phyloP scores from a whole-genome alignment of 2,113 vertebrate genomes.

The Shinisaurus crocodilurus region DNA sequence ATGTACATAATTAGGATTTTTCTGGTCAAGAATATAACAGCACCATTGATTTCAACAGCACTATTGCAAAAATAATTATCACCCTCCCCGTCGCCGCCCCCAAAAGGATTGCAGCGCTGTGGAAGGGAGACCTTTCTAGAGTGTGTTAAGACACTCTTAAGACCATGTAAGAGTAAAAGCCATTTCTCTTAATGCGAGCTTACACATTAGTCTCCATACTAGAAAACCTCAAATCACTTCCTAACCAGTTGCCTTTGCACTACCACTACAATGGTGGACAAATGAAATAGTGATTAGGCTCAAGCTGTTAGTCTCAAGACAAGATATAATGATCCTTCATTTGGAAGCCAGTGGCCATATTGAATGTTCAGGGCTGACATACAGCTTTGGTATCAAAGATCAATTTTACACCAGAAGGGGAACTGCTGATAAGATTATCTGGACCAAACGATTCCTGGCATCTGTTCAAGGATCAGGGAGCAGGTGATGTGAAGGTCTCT shows the following conservation, averaged over 20 bases:
- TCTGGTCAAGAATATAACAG: neutral
- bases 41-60: neutral
- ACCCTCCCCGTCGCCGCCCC: too few relatives aligned
- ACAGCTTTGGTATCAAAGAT: neutral
- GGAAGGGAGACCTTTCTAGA: neutral
- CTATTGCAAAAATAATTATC: neutral
- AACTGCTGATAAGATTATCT: neutral
- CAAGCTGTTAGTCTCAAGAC: neutral
- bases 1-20: neutral
- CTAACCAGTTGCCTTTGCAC: neutral
- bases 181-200: neutral
- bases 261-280: neutral
- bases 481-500: neutral
- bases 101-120: neutral
- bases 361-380: neutral
- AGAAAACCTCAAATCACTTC: neutral
- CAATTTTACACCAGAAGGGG: neutral
- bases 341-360: neutral
- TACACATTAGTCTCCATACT: neutral
- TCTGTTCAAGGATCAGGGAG: neutral
- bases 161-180: neutral
- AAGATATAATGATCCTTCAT: neutral
- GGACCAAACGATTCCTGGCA: too few relatives aligned
- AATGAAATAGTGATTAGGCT: neutral
- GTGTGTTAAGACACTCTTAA: neutral